phyloP scores from a whole-genome alignment of 2,888 invertebrate genomes.

The Hirtodrosophila histrioides region DNA sequence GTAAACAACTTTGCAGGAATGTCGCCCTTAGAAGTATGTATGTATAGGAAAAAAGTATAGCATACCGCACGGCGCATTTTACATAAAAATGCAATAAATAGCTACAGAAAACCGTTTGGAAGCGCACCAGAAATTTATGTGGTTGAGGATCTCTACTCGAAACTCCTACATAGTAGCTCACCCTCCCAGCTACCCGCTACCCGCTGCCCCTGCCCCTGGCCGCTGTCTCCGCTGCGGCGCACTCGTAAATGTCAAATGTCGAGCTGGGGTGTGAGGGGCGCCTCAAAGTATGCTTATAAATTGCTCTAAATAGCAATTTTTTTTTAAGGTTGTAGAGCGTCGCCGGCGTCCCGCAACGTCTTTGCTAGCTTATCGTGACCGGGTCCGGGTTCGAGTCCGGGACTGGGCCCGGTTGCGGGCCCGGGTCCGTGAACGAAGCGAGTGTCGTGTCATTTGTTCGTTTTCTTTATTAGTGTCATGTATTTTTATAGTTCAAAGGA shows the following conservation, averaged over 20 bases:
- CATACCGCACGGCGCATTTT: slow-evolving; percentile 70
- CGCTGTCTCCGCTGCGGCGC: slow-evolving; percentile 41
- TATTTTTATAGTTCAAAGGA: slow-evolving; percentile 84
- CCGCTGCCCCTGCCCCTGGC: background rate
- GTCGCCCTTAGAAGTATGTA: slow-evolving; percentile 41
- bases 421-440: slow-evolving; percentile 27
- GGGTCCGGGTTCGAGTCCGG: slow-evolving; percentile 12
- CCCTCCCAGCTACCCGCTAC: background rate
- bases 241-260: slow-evolving; percentile 75
- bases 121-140: slow-evolving; percentile 71
- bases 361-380: slow-evolving; percentile 58
- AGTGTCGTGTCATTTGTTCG: slow-evolving; percentile 80
- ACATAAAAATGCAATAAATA: slow-evolving; percentile 82
- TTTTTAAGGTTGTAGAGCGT: slow-evolving; percentile 20
- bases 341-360: slow-evolving; percentile 38
- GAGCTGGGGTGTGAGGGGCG: slow-evolving; percentile 43
- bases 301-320: slow-evolving; percentile 76
- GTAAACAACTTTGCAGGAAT: slow-evolving; percentile 73
- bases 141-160: slow-evolving; percentile 48
- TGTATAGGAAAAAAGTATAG: slow-evolving; percentile 33
- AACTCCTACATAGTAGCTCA: slow-evolving; percentile 7
- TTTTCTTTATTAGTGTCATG: slow-evolving; percentile 84
- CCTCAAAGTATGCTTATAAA: slow-evolving; percentile 80
- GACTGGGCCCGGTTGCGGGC: slow-evolving; percentile 2
- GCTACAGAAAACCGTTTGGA: slow-evolving; percentile 57